Percentiles rank a stretch among this genome's conserved stretches.
These are phyloP conservation scores for Ceyx margarethae DNA, from an alignment of 2,113 vertebrate genomes.

Conservation along the genomic window DNA sequence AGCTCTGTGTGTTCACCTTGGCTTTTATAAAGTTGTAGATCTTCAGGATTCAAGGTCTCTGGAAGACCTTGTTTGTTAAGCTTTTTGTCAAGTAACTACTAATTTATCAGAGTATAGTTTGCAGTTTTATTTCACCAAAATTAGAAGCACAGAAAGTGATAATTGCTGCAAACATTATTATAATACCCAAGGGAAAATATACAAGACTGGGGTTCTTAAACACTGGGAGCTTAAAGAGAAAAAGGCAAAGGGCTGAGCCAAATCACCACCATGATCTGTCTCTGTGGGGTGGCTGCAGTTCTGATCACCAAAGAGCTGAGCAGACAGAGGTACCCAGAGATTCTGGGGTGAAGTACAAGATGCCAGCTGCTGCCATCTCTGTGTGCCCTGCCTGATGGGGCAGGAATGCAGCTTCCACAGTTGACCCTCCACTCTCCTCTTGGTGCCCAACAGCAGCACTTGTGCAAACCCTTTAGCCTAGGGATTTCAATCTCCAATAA, in stretches of 20 bases:
- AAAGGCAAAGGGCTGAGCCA: not conserved
- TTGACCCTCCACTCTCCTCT: not conserved
- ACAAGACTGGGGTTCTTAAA: not conserved
- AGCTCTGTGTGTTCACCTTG: not conserved
- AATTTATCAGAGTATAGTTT: not conserved
- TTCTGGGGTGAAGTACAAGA: not conserved
- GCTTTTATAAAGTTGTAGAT: not conserved
- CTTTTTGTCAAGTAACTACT: not conserved
- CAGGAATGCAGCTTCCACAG: not conserved
- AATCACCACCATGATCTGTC: not conserved
- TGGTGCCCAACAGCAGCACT: not conserved
- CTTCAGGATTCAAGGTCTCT: not conserved
- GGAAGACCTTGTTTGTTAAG: not conserved
- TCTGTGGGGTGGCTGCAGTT: not conserved
- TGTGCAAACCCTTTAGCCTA: not conserved
- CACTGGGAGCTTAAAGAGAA: not conserved
- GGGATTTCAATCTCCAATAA: not conserved
- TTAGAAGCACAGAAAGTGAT: not conserved
- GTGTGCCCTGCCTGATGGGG: not conserved
- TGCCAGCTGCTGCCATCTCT: not conserved
- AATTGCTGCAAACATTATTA: not conserved
- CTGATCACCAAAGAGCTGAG: not conserved
- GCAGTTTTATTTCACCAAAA: not conserved
- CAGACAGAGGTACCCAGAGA: not conserved
- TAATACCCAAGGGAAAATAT: not conserved